Conservation (phyloP, 1,140 invertebrate species). For the Maconellicoccus hirsutus region DNA sequence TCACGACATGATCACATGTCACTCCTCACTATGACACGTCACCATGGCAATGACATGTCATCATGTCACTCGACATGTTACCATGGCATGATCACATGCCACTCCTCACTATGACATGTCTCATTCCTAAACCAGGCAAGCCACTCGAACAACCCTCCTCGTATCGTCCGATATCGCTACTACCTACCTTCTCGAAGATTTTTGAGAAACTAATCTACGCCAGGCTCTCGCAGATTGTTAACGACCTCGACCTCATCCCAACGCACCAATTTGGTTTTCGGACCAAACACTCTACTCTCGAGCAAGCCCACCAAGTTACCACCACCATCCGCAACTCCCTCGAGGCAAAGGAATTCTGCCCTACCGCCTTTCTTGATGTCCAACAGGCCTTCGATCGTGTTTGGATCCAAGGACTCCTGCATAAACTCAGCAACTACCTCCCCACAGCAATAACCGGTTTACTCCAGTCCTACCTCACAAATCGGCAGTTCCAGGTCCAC, state of each 20-base stretch:
- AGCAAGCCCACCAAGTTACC: constrained; percentile 6
- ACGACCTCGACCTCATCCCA: neutral
- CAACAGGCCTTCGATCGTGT: neutral
- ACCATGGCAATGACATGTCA: too few relatives aligned
- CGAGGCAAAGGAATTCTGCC: neutral
- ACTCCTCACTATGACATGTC: too few relatives aligned
- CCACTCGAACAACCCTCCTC: too few relatives aligned
- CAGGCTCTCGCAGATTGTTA: too few relatives aligned
- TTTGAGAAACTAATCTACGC: too few relatives aligned
- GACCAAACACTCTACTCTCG: neutral
- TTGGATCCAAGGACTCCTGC: neutral
- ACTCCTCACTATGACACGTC: too few relatives aligned
- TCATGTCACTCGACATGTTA: too few relatives aligned
- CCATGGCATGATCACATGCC: too few relatives aligned
- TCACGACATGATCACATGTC: too few relatives aligned
- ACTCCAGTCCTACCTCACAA: neutral
- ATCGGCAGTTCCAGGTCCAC: constrained; percentile 3
- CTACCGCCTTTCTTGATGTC: neutral
- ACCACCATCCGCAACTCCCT: neutral
- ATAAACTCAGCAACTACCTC: neutral
- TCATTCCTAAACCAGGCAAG: too few relatives aligned
- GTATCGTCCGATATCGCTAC: too few relatives aligned
- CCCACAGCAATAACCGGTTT: neutral
- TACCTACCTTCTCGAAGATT: too few relatives aligned
- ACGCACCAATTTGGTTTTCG: neutral